Evolutionary conservation across 2,888 invertebrate species (phyloP).

Genomic region (Scrobipalpa costella): DNA sequence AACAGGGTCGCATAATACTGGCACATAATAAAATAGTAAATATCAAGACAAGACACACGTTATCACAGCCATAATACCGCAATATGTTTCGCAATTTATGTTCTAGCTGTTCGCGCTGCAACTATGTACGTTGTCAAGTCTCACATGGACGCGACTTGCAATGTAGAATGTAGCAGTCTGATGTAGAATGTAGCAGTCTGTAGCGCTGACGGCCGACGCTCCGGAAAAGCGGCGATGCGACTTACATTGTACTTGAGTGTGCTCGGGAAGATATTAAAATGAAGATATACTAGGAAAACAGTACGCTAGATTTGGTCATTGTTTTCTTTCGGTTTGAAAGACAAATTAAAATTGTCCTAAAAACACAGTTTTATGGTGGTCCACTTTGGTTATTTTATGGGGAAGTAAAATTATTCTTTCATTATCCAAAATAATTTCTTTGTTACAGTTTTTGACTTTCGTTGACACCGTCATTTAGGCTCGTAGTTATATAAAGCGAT

Average conservation of each 20-base stretch:
- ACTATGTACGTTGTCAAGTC: constrained; percentile 25
- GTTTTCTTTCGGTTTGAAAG: not conserved
- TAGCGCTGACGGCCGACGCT: not conserved
- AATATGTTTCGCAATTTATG: constrained; percentile 26
- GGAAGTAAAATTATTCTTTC: too few species aligned
- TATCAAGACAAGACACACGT: not conserved
- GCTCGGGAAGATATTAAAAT: constrained; percentile 10
- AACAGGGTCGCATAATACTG: not conserved
- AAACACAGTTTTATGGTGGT: too few species aligned
- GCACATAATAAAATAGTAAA: not conserved
- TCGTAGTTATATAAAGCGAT: too few species aligned
- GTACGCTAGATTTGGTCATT: not conserved
- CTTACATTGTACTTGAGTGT: constrained; percentile 2
- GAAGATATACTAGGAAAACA: constrained; percentile 5
- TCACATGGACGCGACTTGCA: constrained; percentile 25
- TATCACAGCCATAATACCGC: not conserved
- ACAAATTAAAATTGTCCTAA: not conserved
- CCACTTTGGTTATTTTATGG: too few species aligned
- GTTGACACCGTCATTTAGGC: too few species aligned
- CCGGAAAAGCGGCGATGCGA: not conserved
- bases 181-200: not conserved
- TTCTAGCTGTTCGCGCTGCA: constrained; percentile 25
- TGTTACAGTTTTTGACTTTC: too few species aligned
- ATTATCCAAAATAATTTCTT: too few species aligned
- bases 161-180: not conserved